These are phyloP conservation scores for Climacteris rufus DNA, from an alignment of 2,113 vertebrate genomes.

Conservation along the genomic window DNA sequence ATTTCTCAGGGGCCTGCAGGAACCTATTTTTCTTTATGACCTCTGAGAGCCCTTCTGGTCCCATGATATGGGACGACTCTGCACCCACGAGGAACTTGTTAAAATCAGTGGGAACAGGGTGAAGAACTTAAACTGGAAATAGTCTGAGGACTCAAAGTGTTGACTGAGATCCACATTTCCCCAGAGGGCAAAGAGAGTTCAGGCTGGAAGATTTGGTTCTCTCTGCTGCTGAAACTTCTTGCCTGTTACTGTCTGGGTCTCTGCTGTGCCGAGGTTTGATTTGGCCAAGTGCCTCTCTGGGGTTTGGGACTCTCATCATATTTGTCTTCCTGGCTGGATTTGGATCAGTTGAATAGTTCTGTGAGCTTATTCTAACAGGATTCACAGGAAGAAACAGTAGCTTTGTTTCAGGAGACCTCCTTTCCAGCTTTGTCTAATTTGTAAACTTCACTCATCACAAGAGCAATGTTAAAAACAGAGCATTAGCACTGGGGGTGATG, in stretches of 20 bases:
- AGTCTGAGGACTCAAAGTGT: neutral
- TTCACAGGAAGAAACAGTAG: neutral
- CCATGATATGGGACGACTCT: neutral
- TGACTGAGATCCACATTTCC: neutral
- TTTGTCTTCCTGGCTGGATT: neutral
- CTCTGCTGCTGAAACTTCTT: neutral
- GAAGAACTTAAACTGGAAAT: neutral
- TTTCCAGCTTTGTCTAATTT: neutral
- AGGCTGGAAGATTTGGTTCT: neutral
- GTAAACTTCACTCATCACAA: constrained; percentile 19
- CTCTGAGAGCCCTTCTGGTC: neutral
- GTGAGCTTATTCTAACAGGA: neutral
- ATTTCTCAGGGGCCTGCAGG: neutral
- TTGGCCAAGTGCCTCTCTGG: neutral
- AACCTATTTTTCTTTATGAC: neutral
- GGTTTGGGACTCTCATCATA: neutral
- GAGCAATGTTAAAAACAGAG: constrained; percentile 16
- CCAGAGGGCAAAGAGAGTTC: neutral
- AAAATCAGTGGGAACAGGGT: neutral
- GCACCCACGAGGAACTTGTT: neutral
- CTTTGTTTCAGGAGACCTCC: neutral
- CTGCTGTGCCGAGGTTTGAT: neutral
- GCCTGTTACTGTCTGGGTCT: neutral
- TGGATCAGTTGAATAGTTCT: neutral
- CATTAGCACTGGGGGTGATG: neutral